phyloP scores from a whole-genome alignment of 2,888 invertebrate genomes.

The Scaptomyza caliginosa region DNA sequence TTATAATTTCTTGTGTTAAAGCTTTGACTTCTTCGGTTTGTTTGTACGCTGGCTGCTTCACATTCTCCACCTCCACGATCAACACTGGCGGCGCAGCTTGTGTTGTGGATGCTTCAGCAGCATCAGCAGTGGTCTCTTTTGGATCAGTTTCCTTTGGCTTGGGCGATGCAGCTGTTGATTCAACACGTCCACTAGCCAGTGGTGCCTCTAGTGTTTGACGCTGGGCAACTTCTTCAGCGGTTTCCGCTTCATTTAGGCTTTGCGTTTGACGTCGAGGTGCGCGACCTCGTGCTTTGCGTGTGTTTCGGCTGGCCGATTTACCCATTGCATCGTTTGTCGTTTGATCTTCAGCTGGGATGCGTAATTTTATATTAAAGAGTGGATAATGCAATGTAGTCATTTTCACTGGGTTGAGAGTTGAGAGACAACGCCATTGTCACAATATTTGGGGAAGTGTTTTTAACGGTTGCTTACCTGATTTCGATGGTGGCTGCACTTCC shows the following conservation, averaged over 20 bases:
- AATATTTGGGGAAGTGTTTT: conserved; percentile 40
- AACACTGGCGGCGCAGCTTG: conserved; percentile 85
- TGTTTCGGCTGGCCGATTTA: conserved; percentile 78
- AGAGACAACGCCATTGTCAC: conserved; percentile 60
- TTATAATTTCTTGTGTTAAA: conserved; percentile 97
- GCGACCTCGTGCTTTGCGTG: conserved; percentile 83
- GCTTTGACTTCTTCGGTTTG: conserved; percentile 98
- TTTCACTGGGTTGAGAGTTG: conserved; percentile 81
- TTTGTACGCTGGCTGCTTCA: conserved; percentile 93
- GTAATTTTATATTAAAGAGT: conserved; percentile 91
- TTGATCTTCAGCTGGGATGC: conserved; percentile 91
- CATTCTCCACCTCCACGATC: conserved; percentile 97
- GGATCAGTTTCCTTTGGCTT: conserved; percentile 11
- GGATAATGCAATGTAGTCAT: conserved; percentile 93
- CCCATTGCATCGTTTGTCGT: conserved; percentile 81
- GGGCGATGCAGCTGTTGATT: conserved; percentile 23
- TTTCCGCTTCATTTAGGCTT: conserved; percentile 32
- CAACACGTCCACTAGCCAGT: conserved; percentile 29
- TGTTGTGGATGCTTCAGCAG: conserved; percentile 5
- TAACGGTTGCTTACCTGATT: conserved; percentile 58
- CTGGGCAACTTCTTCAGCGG: conserved; percentile 32
- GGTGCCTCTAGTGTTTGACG: conserved; percentile 46
- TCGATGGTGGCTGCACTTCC: conserved; percentile 86
- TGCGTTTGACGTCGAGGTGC: conserved; percentile 82
- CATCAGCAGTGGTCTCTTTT: neutral